Percentiles rank a stretch among this genome's conserved stretches.
phyloP scores from a whole-genome alignment of 2,797 vertebrate genomes.

The Acanthurus leucopareius region DNA sequence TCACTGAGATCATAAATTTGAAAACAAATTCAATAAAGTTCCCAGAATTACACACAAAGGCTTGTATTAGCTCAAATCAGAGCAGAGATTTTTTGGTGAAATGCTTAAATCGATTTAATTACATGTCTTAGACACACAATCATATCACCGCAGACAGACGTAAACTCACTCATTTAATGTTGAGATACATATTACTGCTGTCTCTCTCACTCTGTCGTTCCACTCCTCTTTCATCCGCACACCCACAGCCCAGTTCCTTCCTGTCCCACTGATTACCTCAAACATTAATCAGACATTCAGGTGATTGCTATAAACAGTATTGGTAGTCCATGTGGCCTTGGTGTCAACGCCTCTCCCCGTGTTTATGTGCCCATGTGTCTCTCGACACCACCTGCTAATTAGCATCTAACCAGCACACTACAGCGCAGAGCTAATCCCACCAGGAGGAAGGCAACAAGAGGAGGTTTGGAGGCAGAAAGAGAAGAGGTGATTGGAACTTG shows the following conservation, averaged over 20 bases:
- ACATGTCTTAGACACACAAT: neutral
- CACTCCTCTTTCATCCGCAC: conserved; percentile 39
- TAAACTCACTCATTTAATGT: conserved; percentile 26
- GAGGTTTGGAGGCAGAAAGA: conserved; percentile 36
- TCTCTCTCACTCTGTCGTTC: conserved; percentile 12
- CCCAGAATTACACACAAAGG: conserved; percentile 6
- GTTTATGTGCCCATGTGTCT: conserved; percentile 72
- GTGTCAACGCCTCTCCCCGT: conserved; percentile 68
- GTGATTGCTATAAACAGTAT: conserved; percentile 80
- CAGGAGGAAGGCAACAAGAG: conserved; percentile 22
- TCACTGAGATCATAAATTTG: conserved; percentile 1
- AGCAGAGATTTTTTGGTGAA: neutral
- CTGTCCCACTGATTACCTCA: conserved; percentile 74
- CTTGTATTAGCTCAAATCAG: neutral
- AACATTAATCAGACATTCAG: conserved; percentile 80
- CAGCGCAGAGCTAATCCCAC: conserved; percentile 33
- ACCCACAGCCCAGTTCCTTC: conserved; percentile 60
- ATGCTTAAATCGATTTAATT: conserved; percentile 10
- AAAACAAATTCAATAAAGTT: conserved; percentile 14
- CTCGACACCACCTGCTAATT: conserved; percentile 71
- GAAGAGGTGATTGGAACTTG: conserved; percentile 31
- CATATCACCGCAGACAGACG: conserved; percentile 20
- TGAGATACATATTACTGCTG: conserved; percentile 19
- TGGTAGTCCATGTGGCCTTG: conserved; percentile 65
- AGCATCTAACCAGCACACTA: conserved; percentile 55